Evolutionary conservation across 2,113 vertebrate genomes (phyloP).

Genomic region (Tragelaphus scriptus): DNA sequence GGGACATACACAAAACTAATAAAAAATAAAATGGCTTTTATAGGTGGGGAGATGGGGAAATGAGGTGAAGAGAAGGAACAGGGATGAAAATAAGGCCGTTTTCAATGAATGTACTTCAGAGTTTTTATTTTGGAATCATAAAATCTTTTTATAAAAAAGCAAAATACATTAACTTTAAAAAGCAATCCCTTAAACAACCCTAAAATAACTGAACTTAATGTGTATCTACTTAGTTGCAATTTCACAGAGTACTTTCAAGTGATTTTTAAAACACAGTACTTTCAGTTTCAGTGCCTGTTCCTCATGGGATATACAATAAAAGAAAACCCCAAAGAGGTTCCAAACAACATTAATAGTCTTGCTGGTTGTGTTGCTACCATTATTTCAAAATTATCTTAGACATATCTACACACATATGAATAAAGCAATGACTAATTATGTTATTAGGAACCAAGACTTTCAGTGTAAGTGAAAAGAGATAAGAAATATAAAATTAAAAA

Average conservation of each 20-base stretch:
- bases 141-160: background rate
- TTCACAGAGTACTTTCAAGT: background rate
- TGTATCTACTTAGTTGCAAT: background rate
- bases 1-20: background rate
- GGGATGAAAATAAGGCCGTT: background rate
- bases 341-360: background rate
- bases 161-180: background rate
- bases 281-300: background rate
- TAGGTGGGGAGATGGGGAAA: background rate
- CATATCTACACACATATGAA: background rate
- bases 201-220: background rate
- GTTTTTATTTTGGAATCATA: background rate
- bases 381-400: background rate
- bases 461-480: background rate
- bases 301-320: background rate
- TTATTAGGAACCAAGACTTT: background rate
- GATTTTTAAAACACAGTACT: background rate
- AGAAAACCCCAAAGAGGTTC: background rate
- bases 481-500: background rate
- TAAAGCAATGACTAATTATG: background rate
- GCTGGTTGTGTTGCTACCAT: background rate
- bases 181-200: background rate
- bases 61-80: background rate
- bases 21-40: background rate
- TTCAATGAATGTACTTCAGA: background rate